Evolutionary conservation across 1,140 invertebrate species (phyloP).

Genomic region (Armadillidium nasatum): DNA sequence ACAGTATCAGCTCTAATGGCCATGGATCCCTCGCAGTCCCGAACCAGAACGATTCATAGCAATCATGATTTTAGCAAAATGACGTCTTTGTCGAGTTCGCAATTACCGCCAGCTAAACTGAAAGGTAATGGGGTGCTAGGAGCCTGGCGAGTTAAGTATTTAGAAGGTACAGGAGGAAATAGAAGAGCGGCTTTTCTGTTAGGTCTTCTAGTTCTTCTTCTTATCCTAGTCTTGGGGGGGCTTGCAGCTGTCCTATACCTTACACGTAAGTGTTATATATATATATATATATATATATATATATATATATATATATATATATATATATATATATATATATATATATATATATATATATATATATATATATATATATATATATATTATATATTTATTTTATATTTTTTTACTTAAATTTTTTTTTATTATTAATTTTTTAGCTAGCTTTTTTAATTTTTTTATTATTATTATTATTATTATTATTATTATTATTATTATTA

Average conservation of each 20-base stretch:
- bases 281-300: too few relatives aligned
- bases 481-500: too few relatives aligned
- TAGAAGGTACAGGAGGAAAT: constrained; percentile 30
- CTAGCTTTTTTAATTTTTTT: too few relatives aligned
- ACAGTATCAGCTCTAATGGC: constrained; percentile 43
- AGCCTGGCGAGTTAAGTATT: constrained; percentile 41
- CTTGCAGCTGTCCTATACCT: background rate
- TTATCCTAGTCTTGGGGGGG: constrained; percentile 27
- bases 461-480: too few relatives aligned
- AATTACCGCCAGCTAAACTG: constrained; percentile 40
- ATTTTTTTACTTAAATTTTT: too few relatives aligned
- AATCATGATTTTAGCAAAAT: constrained; percentile 24
- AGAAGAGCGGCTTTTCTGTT: constrained; percentile 31
- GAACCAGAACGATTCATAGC: constrained; percentile 30
- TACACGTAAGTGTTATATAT: too few relatives aligned
- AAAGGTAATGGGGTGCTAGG: constrained; percentile 40
- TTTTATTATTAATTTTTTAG: too few relatives aligned
- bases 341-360: too few relatives aligned
- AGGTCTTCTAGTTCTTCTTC: constrained; percentile 32
- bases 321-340: too few relatives aligned
- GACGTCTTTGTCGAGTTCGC: background rate
- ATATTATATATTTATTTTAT: too few relatives aligned
- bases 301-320: too few relatives aligned
- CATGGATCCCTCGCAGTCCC: constrained; percentile 35
- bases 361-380: too few relatives aligned